These are phyloP conservation scores for Celastrina argiolus DNA, from an alignment of 2,888 invertebrate species.

Conservation along the genomic window DNA sequence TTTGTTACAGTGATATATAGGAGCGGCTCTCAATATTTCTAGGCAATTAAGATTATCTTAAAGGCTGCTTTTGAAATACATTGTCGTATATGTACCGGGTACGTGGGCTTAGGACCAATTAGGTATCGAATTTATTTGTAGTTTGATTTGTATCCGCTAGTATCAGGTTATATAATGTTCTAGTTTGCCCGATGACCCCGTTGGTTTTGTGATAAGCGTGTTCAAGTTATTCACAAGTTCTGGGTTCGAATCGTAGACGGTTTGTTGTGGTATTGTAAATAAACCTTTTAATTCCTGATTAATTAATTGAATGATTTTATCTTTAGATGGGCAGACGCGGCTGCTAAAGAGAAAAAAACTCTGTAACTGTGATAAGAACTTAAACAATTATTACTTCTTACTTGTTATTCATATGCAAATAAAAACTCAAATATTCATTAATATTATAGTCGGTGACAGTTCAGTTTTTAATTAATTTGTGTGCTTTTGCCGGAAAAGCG, in stretches of 20 bases:
- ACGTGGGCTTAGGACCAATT: slow-evolving; percentile 13
- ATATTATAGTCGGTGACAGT: neutral
- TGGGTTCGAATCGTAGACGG: neutral
- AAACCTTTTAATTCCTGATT: no score
- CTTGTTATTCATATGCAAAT: neutral
- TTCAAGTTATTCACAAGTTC: neutral
- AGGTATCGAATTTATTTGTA: slow-evolving; percentile 6
- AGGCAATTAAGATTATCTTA: slow-evolving; percentile 18
- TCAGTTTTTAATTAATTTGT: neutral
- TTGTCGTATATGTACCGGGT: no score
- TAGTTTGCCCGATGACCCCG: neutral
- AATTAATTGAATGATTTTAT: no score
- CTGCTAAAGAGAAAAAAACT: no score
- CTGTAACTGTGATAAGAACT: neutral
- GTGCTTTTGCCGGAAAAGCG: neutral
- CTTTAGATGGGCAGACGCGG: no score
- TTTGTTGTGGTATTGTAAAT: neutral
- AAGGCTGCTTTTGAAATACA: slow-evolving; percentile 15
- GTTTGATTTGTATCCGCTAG: slow-evolving; percentile 1
- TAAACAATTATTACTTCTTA: neutral
- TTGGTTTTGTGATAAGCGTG: slow-evolving; percentile 4
- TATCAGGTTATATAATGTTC: slow-evolving; percentile 11
- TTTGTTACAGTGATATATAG: neutral
- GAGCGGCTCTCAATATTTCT: slow-evolving; percentile 5
- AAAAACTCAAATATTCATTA: neutral